Base-by-base conservation (phyloP, 2,888 invertebrate species). In the Synanthedon myopaeformis region DNA sequence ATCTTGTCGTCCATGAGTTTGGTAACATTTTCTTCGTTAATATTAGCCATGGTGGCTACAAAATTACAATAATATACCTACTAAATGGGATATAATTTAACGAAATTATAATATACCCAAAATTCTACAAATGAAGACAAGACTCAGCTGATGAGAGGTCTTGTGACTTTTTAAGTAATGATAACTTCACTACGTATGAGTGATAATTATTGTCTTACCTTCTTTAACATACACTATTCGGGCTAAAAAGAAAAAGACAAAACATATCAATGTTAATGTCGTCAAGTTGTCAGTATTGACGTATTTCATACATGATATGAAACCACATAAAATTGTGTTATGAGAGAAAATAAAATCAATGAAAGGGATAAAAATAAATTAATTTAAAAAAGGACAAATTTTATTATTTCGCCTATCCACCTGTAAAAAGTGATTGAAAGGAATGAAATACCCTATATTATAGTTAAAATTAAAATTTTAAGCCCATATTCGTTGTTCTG, bases 1-100 rank as follows among this genome's bases (percentile, higher is more conserved):
- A 94, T 94, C 90, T 94, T 95, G 70, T 95, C 95, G 70, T 95
- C 95, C 72, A 95, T 79, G 57, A 94, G 91, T 69, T 92, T 75
- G 62, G 74, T 80, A 61, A 85, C 84, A 72, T 83, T 92, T 69
- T 92, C 92, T 62, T 93, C 91, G 72, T 90, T 88, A 57, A 89
- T 70, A 64, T 83, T 78, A 82, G 87, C 85, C 87, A 88, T 88
- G 79, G 77, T 83, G 83, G 83, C 83, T 77, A 69, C 51, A 65
- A 62, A 66, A 61, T 66, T 50, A 57, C 19, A 51, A 42, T 58
- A 54, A 56, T 53, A 55, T 61, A 57, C 62, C 62, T 61, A 65
- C 58, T 60, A 65, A 63, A 61, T 61, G 66, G 65, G 61, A 67
- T 60, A 17, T 23, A 51, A 35, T 35, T 35, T 35, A 35, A 35